Evolutionary conservation across 2,113 vertebrate genomes (phyloP).

Genomic region (Pica pica): DNA sequence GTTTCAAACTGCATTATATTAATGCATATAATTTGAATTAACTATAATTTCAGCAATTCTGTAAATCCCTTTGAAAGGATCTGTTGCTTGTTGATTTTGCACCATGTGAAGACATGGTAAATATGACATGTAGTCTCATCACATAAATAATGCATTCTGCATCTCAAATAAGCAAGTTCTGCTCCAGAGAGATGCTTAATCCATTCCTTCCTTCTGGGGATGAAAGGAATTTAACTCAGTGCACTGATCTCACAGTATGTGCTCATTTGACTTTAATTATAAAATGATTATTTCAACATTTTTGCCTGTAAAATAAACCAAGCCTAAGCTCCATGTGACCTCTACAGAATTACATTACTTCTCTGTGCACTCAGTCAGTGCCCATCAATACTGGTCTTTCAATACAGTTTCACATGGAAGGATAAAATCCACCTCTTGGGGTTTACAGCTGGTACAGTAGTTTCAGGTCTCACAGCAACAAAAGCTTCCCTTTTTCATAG

Average conservation of each 20-base stretch:
- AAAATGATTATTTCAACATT: constrained; percentile 36
- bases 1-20: not conserved
- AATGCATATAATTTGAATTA: constrained; percentile 19
- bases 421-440: not conserved
- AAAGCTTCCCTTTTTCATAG: not conserved
- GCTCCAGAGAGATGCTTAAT: constrained; percentile 58
- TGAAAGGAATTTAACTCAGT: constrained; percentile 56
- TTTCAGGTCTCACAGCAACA: not conserved
- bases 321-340: not conserved
- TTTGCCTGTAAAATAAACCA: constrained; percentile 33
- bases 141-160: constrained; percentile 65
- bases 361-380: not conserved
- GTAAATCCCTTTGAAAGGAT: constrained; percentile 36
- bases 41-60: constrained; percentile 9
- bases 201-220: constrained; percentile 40
- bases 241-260: constrained; percentile 55
- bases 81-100: constrained; percentile 38
- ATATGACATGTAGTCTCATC: constrained; percentile 57
- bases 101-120: constrained; percentile 48
- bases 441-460: not conserved
- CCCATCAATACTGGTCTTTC: constrained; percentile 1
- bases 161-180: constrained; percentile 53
- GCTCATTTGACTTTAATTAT: constrained; percentile 60
- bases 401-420: not conserved
- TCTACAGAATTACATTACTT: not conserved